Conservation (phyloP, 2,797 vertebrate species). For the Odontamblyopus lacepedii region DNA sequence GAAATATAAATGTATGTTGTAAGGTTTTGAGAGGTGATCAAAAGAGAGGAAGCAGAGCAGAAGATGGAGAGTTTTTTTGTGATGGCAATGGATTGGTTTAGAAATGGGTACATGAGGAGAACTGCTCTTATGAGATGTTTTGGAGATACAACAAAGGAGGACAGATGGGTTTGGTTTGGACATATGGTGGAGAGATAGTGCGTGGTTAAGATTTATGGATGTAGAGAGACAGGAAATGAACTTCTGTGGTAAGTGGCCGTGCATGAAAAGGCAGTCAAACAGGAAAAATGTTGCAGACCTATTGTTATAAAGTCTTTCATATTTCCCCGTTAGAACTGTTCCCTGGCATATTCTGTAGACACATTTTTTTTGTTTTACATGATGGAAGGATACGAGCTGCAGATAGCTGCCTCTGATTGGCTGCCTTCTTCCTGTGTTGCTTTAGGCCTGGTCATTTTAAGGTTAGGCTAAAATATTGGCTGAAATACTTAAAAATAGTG, state of each 20-base stretch:
- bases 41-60: background rate
- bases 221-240: slow-evolving; percentile 1
- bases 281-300: background rate
- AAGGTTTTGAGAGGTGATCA: background rate
- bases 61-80: background rate
- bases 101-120: background rate
- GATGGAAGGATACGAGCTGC: too few relatives aligned
- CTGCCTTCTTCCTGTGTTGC: too few relatives aligned
- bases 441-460: too few relatives aligned
- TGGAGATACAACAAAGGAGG: background rate
- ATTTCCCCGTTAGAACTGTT: background rate
- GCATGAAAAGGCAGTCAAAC: background rate
- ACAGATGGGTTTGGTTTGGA: background rate
- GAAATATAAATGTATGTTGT: background rate
- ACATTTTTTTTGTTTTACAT: too few relatives aligned
- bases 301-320: background rate
- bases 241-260: background rate
- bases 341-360: too few relatives aligned
- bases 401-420: too few relatives aligned
- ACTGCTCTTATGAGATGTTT: background rate
- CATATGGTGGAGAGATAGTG: background rate
- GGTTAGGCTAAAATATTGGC: too few relatives aligned
- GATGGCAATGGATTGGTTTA: background rate
- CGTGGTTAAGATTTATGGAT: background rate
- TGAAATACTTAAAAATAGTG: too few relatives aligned